Evolutionary conservation across 64 coral and sea anemone genomes (phyloP), one percentile per base, ranked within the genome.

Genomic region (Montipora efflorescens): DNA sequence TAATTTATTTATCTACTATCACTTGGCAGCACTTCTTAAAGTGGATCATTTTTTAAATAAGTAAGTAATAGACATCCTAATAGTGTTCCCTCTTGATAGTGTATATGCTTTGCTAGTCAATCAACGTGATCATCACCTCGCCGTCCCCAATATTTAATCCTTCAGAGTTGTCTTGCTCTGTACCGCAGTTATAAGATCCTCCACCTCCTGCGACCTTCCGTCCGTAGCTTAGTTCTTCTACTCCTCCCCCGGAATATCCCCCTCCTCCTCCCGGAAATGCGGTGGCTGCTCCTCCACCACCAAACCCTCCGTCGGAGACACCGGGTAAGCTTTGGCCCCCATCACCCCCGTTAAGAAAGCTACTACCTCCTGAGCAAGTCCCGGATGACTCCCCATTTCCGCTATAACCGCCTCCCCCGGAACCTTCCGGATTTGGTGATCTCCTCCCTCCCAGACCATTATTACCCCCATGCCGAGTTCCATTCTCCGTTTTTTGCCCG

Each of bases 191-290:
- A 20, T 76, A 91, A 10, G 95, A 97, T 0, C 88, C 95, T 68
- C 95, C 95, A 47, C 95, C 95, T 36, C 95, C 95, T 1, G 95
- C 95, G 14, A 91, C 62, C 16, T 76, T 92, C 50, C 49, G 62
- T 4, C 19, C 12, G 3, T 22, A 21, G 8, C 12, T 70, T 64
- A 25, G 87, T 84, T 66, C 47, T 74, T 90, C 88, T 1, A 94
- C 79, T 43, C 95, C 95, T 47, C 92, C 95, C 21, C 95, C 95
- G 4, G 95, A 94, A 67, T 94, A 97, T 61, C 95, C 95, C 59
- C 95, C 95, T 51, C 95, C 95, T 91, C 92, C 95, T 67, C 95
- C 95, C 3, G 95, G 92, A 64, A 84, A 66, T 9, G 47, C 11
- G 2, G 48, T 50, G 3, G 75, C 88, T 15, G 95, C 76, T 72